Percentiles rank a stretch among this genome's conserved stretches.
Conservation (phyloP, 2,797 vertebrate genomes). For the Acridotheres tristis region DNA sequence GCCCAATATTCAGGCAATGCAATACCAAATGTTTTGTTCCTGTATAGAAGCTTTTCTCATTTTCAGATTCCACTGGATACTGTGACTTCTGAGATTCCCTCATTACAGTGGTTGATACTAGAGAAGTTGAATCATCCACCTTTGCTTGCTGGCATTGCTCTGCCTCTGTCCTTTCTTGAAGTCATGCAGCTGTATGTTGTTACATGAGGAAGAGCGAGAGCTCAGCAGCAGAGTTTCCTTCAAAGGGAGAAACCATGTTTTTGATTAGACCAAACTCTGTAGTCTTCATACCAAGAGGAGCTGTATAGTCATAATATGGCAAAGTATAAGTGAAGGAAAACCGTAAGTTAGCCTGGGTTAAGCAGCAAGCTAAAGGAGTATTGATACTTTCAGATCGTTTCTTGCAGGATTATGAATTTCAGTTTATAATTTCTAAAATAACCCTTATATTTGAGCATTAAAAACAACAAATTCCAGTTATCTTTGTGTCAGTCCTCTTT, state of each 20-base stretch:
- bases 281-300: neutral
- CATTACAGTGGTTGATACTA: neutral
- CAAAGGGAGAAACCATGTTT: neutral
- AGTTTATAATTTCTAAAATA: neutral
- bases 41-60: neutral
- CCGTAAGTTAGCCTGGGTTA: neutral
- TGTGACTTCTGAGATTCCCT: neutral
- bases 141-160: neutral
- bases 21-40: neutral
- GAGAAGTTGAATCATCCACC: neutral
- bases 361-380: neutral
- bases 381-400: neutral
- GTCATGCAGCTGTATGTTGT: neutral
- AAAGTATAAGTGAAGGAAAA: neutral
- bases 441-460: neutral
- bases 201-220: neutral
- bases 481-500: neutral
- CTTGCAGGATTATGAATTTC: neutral
- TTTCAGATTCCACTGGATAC: neutral
- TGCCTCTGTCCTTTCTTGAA: neutral
- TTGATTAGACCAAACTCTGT: neutral
- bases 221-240: neutral
- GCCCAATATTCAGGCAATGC: neutral
- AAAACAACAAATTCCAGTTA: neutral
- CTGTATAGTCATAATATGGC: neutral